Conservation (phyloP, 1,140 invertebrate species). For the Mercenaria mercenaria region DNA sequence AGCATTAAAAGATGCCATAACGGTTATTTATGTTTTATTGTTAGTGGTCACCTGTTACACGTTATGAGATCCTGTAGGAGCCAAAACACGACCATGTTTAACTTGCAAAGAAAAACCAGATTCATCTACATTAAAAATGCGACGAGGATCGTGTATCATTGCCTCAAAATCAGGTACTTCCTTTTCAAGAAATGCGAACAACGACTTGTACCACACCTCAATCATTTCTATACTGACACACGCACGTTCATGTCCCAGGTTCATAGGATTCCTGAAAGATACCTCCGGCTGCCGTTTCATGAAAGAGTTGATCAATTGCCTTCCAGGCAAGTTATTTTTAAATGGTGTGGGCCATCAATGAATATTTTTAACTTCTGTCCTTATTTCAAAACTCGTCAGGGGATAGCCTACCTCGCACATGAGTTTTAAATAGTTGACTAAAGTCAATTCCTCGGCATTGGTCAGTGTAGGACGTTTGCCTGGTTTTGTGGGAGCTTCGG, state of each 20-base stretch:
- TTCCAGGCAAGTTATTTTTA: background rate
- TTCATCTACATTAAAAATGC: background rate
- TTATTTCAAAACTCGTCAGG: background rate
- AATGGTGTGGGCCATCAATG: background rate
- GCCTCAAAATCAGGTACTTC: background rate
- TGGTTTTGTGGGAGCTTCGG: background rate
- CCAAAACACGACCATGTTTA: background rate
- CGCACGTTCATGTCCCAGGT: background rate
- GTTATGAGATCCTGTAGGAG: background rate
- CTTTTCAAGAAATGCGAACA: background rate
- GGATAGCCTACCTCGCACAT: slow-evolving; percentile 21
- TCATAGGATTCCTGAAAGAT: background rate
- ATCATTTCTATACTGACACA: background rate
- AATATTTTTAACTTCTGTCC: background rate
- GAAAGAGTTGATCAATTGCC: background rate
- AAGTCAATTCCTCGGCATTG: background rate
- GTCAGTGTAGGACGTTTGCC: background rate
- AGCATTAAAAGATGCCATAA: background rate
- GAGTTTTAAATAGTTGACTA: background rate
- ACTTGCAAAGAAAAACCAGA: background rate
- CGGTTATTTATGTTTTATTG: background rate
- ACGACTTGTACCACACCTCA: background rate
- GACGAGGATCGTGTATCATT: background rate
- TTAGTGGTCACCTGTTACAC: background rate
- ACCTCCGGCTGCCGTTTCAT: background rate